Conservation (phyloP, 2,888 invertebrate species). For the Barypeithes pellucidus region DNA sequence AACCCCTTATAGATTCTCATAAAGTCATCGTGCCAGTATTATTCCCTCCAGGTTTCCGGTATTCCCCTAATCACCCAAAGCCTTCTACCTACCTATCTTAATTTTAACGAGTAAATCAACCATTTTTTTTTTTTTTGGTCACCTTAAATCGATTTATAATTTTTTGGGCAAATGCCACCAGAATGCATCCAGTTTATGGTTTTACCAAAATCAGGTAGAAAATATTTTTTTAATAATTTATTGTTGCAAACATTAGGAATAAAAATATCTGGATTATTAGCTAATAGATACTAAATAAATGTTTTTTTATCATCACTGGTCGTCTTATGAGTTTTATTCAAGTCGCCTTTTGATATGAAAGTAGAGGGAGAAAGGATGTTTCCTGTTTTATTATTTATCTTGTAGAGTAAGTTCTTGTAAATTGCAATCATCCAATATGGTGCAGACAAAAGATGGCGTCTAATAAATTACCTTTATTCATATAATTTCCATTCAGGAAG, state of each 20-base stretch:
- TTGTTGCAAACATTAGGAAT: background rate
- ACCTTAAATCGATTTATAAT: too few species aligned
- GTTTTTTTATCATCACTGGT: background rate
- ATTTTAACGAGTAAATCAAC: too few species aligned
- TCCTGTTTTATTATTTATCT: too few species aligned
- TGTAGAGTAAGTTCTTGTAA: too few species aligned
- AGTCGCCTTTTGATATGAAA: background rate
- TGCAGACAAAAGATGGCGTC: too few species aligned
- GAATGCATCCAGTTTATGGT: background rate
- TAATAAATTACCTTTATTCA: too few species aligned
- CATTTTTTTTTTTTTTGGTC: too few species aligned
- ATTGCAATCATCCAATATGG: too few species aligned
- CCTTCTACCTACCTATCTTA: too few species aligned
- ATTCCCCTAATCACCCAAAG: background rate
- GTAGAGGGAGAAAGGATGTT: too few species aligned
- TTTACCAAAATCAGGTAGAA: background rate
- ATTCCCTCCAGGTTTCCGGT: background rate
- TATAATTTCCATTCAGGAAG: too few species aligned
- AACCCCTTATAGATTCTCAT: background rate
- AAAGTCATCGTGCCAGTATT: background rate
- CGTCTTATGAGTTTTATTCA: background rate
- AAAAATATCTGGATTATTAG: background rate
- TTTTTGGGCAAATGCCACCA: background rate
- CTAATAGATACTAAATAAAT: conserved; percentile 7
- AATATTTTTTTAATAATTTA: conserved; percentile 8